Conservation (phyloP, 2,888 invertebrate species). For the Drosophila paracracens region DNA sequence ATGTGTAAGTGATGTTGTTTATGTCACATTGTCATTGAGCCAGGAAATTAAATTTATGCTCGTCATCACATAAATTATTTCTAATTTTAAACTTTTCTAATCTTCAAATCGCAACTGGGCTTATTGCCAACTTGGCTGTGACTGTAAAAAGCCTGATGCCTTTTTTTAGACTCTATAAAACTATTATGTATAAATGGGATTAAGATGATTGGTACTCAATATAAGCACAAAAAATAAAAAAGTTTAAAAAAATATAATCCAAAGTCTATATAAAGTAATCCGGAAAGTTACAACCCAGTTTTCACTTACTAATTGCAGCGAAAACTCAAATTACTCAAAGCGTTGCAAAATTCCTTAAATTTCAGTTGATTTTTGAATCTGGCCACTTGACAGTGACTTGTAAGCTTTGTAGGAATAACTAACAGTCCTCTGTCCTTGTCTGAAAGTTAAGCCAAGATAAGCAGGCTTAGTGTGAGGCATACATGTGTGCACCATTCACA, state of each 20-base stretch:
- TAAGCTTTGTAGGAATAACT: slow-evolving; percentile 38
- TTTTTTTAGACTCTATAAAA: not conserved
- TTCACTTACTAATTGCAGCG: not conserved
- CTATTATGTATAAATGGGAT: not conserved
- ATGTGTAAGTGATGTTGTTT: not conserved
- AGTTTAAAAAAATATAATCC: not conserved
- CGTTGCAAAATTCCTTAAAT: not conserved
- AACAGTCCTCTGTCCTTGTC: slow-evolving; percentile 16
- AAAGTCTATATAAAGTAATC: not conserved
- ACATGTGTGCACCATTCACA: slow-evolving; percentile 8
- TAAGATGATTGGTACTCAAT: not conserved
- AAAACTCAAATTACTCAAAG: not conserved
- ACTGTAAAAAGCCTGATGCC: not conserved
- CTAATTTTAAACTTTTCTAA: slow-evolving; percentile 11
- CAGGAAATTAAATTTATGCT: slow-evolving; percentile 58
- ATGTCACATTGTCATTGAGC: slow-evolving; percentile 31
- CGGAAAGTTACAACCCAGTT: not conserved
- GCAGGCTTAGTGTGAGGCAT: slow-evolving; percentile 12
- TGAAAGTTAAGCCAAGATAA: slow-evolving; percentile 48
- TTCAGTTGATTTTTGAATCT: not conserved
- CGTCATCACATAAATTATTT: slow-evolving; percentile 28
- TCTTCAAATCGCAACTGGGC: not conserved
- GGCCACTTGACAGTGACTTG: slow-evolving; percentile 41
- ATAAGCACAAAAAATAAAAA: too few relatives aligned
- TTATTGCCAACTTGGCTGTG: not conserved